Conservation (phyloP, 2,888 invertebrate genomes). For the Hyposoter dolosus region DNA sequence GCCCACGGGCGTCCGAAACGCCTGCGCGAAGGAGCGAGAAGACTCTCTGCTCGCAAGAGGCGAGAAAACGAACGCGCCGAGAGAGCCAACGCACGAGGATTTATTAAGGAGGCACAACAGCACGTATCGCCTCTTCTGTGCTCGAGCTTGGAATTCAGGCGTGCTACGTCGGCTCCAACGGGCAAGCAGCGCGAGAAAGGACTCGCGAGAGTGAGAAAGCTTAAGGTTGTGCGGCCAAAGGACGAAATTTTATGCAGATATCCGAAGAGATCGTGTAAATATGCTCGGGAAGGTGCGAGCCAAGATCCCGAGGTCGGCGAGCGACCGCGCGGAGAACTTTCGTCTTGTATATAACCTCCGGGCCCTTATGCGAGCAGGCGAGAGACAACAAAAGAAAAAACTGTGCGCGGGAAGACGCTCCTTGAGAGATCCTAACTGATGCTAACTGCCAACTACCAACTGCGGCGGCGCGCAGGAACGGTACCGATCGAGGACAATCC, state of each 20-base stretch:
- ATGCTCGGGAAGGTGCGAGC: constrained; percentile 70
- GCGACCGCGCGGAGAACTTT: constrained; percentile 12
- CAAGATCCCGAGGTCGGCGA: constrained; percentile 64
- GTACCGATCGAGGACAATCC: constrained; percentile 28
- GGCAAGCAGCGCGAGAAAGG: constrained; percentile 37
- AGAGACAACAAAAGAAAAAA: constrained; percentile 6
- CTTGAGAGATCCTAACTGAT: constrained; percentile 64
- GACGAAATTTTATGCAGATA: constrained; percentile 78
- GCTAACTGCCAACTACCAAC: constrained; percentile 65
- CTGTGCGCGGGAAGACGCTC: constrained; percentile 1
- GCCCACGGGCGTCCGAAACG: constrained; percentile 44
- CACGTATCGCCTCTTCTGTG: constrained; percentile 66
- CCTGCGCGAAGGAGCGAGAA: constrained; percentile 27
- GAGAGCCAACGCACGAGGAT: constrained; percentile 74
- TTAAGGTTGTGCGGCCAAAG: constrained; percentile 57
- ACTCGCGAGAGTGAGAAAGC: constrained; percentile 24
- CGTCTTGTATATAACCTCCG: constrained; percentile 21
- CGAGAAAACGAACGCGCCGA: constrained; percentile 66
- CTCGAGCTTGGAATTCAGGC: constrained; percentile 68
- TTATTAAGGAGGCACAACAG: constrained; percentile 78
- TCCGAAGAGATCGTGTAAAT: constrained; percentile 75
- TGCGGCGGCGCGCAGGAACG: constrained; percentile 26
- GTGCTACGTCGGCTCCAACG: constrained; percentile 66
- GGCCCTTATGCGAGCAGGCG: constrained; percentile 1
- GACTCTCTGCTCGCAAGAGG: constrained; percentile 35